A percentile compares a stretch with the other conserved stretches of the same genome.
Conservation (phyloP, 2,797 vertebrate species). For the Champsocephalus gunnari region DNA sequence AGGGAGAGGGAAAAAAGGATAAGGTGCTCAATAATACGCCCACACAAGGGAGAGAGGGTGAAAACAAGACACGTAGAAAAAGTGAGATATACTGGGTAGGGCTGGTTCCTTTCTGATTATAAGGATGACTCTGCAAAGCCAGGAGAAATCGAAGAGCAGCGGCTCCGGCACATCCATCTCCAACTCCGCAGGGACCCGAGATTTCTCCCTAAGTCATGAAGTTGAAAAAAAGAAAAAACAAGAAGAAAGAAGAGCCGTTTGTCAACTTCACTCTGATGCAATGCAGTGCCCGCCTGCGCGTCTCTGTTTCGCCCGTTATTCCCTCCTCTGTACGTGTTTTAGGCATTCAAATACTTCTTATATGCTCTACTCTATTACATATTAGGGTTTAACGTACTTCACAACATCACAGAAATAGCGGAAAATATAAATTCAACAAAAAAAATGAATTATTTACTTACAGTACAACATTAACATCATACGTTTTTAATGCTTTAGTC, state of each 20-base stretch:
- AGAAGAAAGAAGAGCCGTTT: conserved; percentile 52
- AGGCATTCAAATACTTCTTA: conserved; percentile 10
- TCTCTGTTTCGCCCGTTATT: conserved; percentile 27
- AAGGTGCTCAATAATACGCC: conserved; percentile 36
- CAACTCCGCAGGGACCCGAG: conserved; percentile 68
- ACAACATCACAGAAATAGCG: conserved; percentile 1
- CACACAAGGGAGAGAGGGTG: conserved; percentile 3
- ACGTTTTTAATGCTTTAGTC: conserved; percentile 20
- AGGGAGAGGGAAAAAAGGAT: background rate
- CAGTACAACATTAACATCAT: conserved; percentile 2
- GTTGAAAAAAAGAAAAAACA: conserved; percentile 48
- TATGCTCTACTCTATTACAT: background rate
- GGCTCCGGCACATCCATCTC: conserved; percentile 65
- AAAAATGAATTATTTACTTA: background rate
- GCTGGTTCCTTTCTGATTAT: conserved; percentile 52
- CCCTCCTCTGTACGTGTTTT: background rate
- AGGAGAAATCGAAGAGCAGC: conserved; percentile 60
- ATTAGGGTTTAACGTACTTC: background rate
- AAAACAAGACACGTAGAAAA: conserved; percentile 24
- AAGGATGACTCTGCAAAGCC: conserved; percentile 79
- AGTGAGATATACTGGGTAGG: conserved; percentile 45
- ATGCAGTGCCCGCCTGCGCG: conserved; percentile 56
- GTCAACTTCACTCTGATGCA: conserved; percentile 65
- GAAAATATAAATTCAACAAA: background rate
- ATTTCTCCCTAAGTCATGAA: conserved; percentile 63